Evolutionary conservation across 2,113 vertebrate species (phyloP).

Genomic region (Hydropotes inermis): DNA sequence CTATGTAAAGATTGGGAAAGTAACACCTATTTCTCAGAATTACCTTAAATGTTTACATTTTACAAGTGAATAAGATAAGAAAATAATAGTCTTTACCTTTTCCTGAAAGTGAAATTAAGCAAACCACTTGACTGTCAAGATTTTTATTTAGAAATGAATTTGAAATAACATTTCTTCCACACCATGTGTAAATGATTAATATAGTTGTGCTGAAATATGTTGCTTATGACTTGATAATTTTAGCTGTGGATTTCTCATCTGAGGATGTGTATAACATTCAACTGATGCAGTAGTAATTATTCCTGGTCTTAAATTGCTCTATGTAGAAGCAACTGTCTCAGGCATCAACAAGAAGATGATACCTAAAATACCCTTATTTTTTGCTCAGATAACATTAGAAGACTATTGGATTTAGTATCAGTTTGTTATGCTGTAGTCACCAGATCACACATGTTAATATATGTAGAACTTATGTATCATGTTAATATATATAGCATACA

Average conservation of each 20-base stretch:
- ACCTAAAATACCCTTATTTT: neutral
- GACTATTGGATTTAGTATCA: neutral
- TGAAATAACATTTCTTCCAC: neutral
- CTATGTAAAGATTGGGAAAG: neutral
- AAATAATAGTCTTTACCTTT: neutral
- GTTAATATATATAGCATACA: neutral
- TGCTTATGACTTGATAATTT: neutral
- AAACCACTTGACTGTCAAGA: neutral
- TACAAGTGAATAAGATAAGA: neutral
- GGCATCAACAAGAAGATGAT: neutral
- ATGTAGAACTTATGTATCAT: neutral
- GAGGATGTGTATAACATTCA: neutral
- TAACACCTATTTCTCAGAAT: neutral
- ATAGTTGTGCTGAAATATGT: neutral
- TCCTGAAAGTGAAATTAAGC: neutral
- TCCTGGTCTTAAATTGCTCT: neutral
- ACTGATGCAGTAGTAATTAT: neutral
- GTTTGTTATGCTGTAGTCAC: neutral
- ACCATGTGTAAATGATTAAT: neutral
- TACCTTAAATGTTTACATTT: neutral
- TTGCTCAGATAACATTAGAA: neutral
- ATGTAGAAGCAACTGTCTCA: neutral
- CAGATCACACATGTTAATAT: neutral
- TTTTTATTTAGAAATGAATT: neutral
- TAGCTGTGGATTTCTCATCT: neutral